Conservation (phyloP, 2,113 vertebrate species). For the Oxygymnocypris stewartii region DNA sequence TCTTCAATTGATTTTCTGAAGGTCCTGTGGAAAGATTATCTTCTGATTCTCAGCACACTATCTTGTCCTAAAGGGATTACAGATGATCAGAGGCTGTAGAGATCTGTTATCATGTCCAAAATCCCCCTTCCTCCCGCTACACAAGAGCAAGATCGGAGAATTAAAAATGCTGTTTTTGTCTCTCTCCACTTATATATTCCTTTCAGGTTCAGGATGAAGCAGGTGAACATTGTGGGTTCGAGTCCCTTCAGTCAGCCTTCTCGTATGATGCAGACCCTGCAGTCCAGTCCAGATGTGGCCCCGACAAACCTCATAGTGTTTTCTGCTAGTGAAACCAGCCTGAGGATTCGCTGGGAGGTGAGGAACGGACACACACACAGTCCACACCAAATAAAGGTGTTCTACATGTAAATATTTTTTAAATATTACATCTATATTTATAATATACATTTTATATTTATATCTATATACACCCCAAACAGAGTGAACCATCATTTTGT, state of each 20-base stretch:
- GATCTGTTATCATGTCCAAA: conserved; percentile 35
- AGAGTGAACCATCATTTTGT: not conserved
- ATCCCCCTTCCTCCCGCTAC: conserved; percentile 27
- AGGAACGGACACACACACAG: conserved; percentile 49
- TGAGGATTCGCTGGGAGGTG: conserved; percentile 90
- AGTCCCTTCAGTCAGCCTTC: conserved; percentile 85
- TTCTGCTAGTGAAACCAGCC: conserved; percentile 88
- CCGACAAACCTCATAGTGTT: conserved; percentile 82
- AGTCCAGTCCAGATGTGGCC: conserved; percentile 84
- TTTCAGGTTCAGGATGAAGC: conserved; percentile 88
- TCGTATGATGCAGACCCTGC: conserved; percentile 89
- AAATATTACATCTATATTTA: no score
- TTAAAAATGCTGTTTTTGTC: conserved; percentile 6
- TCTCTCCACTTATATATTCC: not conserved
- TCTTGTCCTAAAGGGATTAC: conserved; percentile 39
- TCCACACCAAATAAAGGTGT: no score
- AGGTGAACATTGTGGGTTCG: conserved; percentile 88
- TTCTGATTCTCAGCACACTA: conserved; percentile 32
- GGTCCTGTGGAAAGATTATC: conserved; percentile 35
- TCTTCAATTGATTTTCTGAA: conserved; percentile 7
- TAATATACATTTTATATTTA: not conserved
- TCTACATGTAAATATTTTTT: not conserved
- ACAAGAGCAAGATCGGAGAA: conserved; percentile 3
- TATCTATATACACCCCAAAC: not conserved
- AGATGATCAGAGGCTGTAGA: conserved; percentile 36